A percentile compares a stretch with the other conserved stretches of the same genome.
These are phyloP conservation scores for Ceratoteleas bidentatus DNA, from an alignment of 1,140 invertebrate species.

Conservation along the genomic window DNA sequence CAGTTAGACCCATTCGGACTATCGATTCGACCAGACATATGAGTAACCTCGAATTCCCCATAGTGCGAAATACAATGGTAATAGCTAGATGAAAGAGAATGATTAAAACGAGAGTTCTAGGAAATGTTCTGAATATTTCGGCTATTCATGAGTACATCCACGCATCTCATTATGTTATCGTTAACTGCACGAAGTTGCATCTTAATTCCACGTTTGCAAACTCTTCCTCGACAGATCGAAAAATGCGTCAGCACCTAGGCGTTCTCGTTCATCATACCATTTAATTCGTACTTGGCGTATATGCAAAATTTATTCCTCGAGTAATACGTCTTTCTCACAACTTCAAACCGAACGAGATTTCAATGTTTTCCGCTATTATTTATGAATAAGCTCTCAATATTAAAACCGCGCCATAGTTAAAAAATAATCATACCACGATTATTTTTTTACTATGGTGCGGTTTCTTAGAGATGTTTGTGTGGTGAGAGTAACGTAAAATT, in stretches of 20 bases:
- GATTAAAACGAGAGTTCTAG: conserved; percentile 43
- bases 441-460: too few relatives aligned
- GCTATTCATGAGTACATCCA: conserved; percentile 43
- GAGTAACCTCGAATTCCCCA: conserved; percentile 34
- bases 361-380: not conserved
- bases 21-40: conserved; percentile 28
- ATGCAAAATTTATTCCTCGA: not conserved
- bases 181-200: conserved; percentile 61
- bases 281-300: conserved; percentile 14
- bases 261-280: conserved; percentile 6
- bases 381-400: too few relatives aligned
- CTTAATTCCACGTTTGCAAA: conserved; percentile 36
- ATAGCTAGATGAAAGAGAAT: conserved; percentile 50
- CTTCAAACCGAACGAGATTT: not conserved
- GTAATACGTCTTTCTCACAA: not conserved
- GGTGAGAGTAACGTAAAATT: not conserved
- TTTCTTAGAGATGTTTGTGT: not conserved
- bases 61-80: conserved; percentile 31
- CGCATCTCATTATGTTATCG: conserved; percentile 54
- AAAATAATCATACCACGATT: too few relatives aligned
- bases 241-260: conserved; percentile 18
- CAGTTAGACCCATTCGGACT: conserved; percentile 13
- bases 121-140: conserved; percentile 52
- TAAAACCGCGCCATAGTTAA: too few relatives aligned
- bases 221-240: conserved; percentile 14